Percentiles rank a stretch among this genome's conserved stretches.
phyloP scores from a whole-genome alignment of 2,888 invertebrate genomes.

The Phyllotreta cruciferae region DNA sequence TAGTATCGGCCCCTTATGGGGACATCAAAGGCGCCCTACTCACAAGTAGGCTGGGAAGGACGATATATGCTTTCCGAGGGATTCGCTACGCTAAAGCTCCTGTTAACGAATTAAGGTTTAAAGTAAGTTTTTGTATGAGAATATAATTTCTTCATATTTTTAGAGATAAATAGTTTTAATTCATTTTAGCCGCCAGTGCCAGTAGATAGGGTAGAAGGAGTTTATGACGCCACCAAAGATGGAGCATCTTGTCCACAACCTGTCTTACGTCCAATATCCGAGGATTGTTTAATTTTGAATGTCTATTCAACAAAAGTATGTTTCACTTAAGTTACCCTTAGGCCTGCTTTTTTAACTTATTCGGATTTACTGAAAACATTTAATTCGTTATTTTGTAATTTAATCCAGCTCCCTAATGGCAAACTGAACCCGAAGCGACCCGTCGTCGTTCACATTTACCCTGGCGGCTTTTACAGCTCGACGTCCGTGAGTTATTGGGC shows the following conservation, averaged over 20 bases:
- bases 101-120: conserved; percentile 55
- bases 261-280: conserved; percentile 58
- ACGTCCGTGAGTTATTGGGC: conserved; percentile 66
- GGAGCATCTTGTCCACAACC: conserved; percentile 57
- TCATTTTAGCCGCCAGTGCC: conserved; percentile 53
- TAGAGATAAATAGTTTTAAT: not conserved
- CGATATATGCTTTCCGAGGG: conserved; percentile 50
- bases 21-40: conserved; percentile 48
- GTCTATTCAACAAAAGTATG: conserved; percentile 65
- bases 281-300: conserved; percentile 72
- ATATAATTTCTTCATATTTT: not conserved
- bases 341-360: not conserved
- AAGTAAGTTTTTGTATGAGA: too few species aligned
- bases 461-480: conserved; percentile 69
- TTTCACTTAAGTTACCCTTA: not conserved
- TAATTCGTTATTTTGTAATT: not conserved
- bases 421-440: conserved; percentile 60
- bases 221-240: conserved; percentile 55
- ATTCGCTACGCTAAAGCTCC: conserved; percentile 52
- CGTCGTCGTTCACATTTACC: conserved; percentile 73
- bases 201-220: conserved; percentile 52
- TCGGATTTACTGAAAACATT: not conserved
- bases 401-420: conserved; percentile 51
- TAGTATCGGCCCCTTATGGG: conserved; percentile 47
- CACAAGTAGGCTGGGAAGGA: conserved; percentile 47